Base-by-base conservation (phyloP, 2,888 invertebrate genomes). In the Pseudeuparius sepicola region DNA sequence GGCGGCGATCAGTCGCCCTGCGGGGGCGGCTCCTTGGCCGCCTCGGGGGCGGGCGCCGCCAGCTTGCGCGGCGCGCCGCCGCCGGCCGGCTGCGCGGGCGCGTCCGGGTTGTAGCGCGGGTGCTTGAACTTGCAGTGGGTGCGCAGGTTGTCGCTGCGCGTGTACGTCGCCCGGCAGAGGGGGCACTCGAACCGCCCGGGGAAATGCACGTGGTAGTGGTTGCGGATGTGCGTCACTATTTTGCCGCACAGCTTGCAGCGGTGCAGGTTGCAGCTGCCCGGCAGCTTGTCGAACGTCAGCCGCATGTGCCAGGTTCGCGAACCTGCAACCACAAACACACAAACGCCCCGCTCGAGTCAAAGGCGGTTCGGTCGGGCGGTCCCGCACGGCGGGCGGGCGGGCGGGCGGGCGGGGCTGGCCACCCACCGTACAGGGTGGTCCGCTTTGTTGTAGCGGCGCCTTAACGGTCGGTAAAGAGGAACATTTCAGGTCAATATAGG, bases 231-330 rank as follows among this genome's bases (percentile, higher is more conserved):
- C 67, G 87, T 86, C 71, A 87, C 87, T 74, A 87, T 84, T 78
- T 87, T 87, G 70, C 87, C 86, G 73, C 86, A 87, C 70, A 87
- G 77, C 76, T 86, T 86, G 78, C 87, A 87, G 66, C 85, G 83
- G 75, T 87, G 86, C 73, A 85, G 81, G 75, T 87, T 87, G 67
- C 84, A 82, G 71, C 84, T 83, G 69, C 86, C 86, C 68, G 85
- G 84, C 72, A 86, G 78, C 63, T 86, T 84, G 76, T 87, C 87
- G 75, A 86, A 87, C 70, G 86, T 86, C 71, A 86, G 80, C 74
- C 86, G 83, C 86, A 86, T 86, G 75, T 86, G 86, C 84, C 86
- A 86, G 76, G 85, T 84, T 79, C 85, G 85, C 67, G 86, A 85
- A 79, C 86, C 87, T 86, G 81, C 75, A 80, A 80, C 71, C 68